Percentiles rank a stretch among this genome's conserved stretches.
Evolutionary conservation across 1,140 invertebrate genomes (phyloP).

Genomic region (Microplitis mediator): DNA sequence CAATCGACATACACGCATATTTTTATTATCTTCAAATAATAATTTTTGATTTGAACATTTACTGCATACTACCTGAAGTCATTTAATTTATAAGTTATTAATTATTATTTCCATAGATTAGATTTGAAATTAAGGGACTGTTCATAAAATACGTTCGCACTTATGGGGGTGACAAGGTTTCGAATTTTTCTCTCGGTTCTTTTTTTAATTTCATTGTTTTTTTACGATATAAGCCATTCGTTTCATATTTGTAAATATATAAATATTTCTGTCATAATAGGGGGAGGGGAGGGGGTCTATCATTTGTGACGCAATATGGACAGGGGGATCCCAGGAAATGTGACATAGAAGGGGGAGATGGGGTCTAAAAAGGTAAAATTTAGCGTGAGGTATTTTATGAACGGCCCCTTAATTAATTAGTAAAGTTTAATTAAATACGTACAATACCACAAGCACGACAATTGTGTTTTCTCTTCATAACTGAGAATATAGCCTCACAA

Average conservation of each 20-base stretch:
- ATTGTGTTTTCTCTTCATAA: slow-evolving; percentile 77
- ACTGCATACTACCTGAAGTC: slow-evolving; percentile 70
- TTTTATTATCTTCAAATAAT: slow-evolving; percentile 70
- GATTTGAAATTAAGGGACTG: not conserved
- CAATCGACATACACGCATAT: slow-evolving; percentile 57
- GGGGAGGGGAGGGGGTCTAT: too few species aligned
- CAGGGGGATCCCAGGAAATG: too few species aligned
- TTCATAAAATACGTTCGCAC: too few species aligned
- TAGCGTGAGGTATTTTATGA: not conserved
- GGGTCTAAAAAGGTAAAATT: too few species aligned
- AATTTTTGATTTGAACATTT: slow-evolving; percentile 74
- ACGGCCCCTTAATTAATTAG: slow-evolving; percentile 6
- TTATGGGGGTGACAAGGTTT: too few species aligned
- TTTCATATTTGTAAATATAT: too few species aligned
- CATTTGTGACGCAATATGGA: too few species aligned
- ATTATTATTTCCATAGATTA: not conserved
- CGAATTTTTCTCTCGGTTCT: too few species aligned
- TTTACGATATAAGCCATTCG: too few species aligned
- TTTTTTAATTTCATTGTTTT: too few species aligned
- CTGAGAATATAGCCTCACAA: slow-evolving; percentile 75
- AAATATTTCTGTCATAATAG: too few species aligned
- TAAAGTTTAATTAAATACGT: slow-evolving; percentile 35
- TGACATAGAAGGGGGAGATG: too few species aligned
- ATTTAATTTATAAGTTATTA: not conserved
- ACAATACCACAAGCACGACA: slow-evolving; percentile 79